Base-by-base conservation (phyloP, 1,140 invertebrate species). In the Ridgeia piscesae region DNA sequence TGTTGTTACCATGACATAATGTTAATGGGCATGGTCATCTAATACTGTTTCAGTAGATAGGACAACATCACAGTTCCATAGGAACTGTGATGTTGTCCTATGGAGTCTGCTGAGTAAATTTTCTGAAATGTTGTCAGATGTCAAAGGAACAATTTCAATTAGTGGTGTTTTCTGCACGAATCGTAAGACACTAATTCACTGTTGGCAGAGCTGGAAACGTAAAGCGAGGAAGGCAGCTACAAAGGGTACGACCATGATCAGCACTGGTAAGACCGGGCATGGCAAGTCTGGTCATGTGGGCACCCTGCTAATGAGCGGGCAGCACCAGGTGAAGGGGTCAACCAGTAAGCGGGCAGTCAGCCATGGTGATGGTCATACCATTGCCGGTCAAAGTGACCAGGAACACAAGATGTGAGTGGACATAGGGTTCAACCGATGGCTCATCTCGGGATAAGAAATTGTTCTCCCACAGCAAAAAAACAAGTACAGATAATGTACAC, bases 151-250 rank as follows among this genome's bases (percentile, higher is more conserved):
- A 4, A 42, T 8, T 27, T 77, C n/a, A n/a, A 4, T 35, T 35
- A 88, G 31, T 77, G 27, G 27, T 77, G 58, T 31, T 50, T 77
- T 50, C 91, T 92, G 31, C 42, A 6, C 92, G 21, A 34, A 35
- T 33, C 34, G 33, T 92, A 33, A 91, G 27, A 33, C 17, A 50
- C 35, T 17, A 21, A 91, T 91, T 48, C 91, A 31, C 58, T n/a
- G 93, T 34, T 93, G 94, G 94, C 96, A 98, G 96, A 96, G 97
- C 93, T 98, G 97, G 98, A 97, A 97, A 94, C 96, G 97, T 58
- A 97, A 97, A 94, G 97, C 98, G 0, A 97, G 98, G 95, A 96
- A 97, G 92, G 94, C 97, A 94, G 97, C 97, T 94, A 94, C 96
- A 92, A 97, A 97, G 95, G 95, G 96, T 93, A 94, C 95, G 31